Evolutionary conservation across 2,113 vertebrate species (phyloP), one percentile per base, ranked within the genome.

Genomic region (Dolichallabes microphthalmus): DNA sequence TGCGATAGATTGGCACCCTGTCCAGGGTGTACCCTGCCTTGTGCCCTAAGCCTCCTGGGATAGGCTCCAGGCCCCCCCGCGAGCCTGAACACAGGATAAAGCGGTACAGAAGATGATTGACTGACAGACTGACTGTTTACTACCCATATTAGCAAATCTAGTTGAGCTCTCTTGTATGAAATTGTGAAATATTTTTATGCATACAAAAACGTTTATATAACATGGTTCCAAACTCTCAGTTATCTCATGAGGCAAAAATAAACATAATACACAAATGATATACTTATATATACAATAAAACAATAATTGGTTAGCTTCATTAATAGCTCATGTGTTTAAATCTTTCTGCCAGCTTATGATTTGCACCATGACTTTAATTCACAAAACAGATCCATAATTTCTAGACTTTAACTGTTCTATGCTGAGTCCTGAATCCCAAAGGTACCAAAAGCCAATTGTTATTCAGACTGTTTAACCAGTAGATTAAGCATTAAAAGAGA

Each of bases 101-200:
- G n/a, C n/a, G n/a, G n/a, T n/a, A n/a, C n/a, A n/a, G n/a, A n/a
- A n/a, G n/a, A n/a, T n/a, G n/a, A n/a, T n/a, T n/a, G n/a, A n/a
- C n/a, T n/a, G n/a, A n/a, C n/a, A n/a, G n/a, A n/a, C n/a, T n/a
- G n/a, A n/a, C n/a, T 8, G 32, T 73, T 75, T 22, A 39, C 71
- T 52, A 35, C 35, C n/a, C 35, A 32, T 14, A 57, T 74, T 84
- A 66, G 39, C 63, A 84, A 78, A 78, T 77, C 57, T 84, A 55
- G 30, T 50, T 25, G 20, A 64, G 19, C 50, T 68, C 60, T 64
- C 73, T 64, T 73, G 58, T 45, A 35, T 4, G 20, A 66, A 66
- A 79, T 78, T 50, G 52, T 85, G 27, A 85, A 68, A 78, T 32
- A 79, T 85, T 79, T 78, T 50, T 45, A 27, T 1, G 52, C 83